Evolutionary conservation across 2,797 vertebrate species (phyloP), one percentile per base, ranked within the genome.

Genomic region (Hephaestus fuliginosus): DNA sequence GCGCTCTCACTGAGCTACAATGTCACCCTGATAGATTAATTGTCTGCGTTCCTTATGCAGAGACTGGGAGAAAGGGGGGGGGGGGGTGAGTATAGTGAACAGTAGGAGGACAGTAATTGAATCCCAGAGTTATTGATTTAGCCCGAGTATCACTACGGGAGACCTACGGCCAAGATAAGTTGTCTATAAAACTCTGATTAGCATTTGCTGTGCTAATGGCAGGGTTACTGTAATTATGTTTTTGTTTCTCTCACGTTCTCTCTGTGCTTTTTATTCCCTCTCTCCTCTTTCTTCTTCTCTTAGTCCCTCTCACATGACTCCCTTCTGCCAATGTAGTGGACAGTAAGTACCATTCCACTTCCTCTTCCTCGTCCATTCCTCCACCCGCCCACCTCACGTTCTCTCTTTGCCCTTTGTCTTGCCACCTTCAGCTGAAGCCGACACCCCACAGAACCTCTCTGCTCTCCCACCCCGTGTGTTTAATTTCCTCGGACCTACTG

Each of bases 81-180:
- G 43, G 58, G 46, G 65, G 71, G 70, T 65, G 77, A 83, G 67
- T 78, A 68, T 55, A 74, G 76, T 63, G 79, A 91, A 82, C 84
- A 86, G 88, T 64, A 57, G 82, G 81, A 13, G 88, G 85, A 86
- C 82, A 87, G 80, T 89, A 88, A 93, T 90, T 93, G 89, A 92
- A 91, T 85, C 80, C 74, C 55, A 63, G 82, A 85, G 70, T 91
- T 94, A 94, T 92, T 93, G 90, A 94, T 93, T 95, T 83, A 89
- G 76, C 67, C 68, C 48, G 53, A 83, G 74, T 80, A 85, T 89
- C 80, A 75, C 85, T 60, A 65, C 17, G 33, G 84, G 83, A 86
- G 81, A 87, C 87, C 78, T 82, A 69, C 20, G 63, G 88, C 79
- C 87, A 85, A 81, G 87, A 90, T 71, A 86, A 77, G 81, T 86